Base-by-base conservation (phyloP, 2,888 invertebrate genomes). In the Mesorhabditis spiculigera region DNA sequence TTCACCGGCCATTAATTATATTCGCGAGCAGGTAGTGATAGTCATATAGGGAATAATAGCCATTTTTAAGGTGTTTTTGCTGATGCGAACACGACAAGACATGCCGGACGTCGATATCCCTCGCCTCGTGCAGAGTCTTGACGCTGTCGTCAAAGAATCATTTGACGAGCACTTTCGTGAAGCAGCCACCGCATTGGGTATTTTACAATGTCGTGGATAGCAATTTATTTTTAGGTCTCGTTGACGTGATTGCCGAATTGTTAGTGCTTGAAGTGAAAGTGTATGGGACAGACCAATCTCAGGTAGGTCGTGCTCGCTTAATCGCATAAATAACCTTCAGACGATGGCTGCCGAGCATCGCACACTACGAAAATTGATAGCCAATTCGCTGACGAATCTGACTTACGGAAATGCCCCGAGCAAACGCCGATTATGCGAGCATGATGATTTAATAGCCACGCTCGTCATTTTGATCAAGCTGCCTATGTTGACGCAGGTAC, bases 91-190 rank as follows among this genome's bases (percentile, higher is more conserved):
- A 5, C 71, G 70, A 4, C 41, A 65, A 0, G 45, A 63, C 5
- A 73, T 72, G 6, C 64, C 72, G 4, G 63, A 65, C 5, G 71
- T 76, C 3, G 76, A 78, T 67, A 73, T 73, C 68, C 70, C 70
- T 63, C 68, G 75, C 6, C 68, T 78, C 4, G 70, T 71, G 5
- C 65, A 70, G 13, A 73, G 71, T 5, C 62, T 80, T 2, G 68
- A 70, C 28, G 67, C 94, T 68, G 88, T 97, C 66, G 96, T 97
- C 94, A 95, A 95, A 86, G 89, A 95, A 41, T 96, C 96, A 0
- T 97, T 96, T 87, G 96, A 97, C 86, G 96, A 96, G 86, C 94
- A 95, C 78, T 95, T 96, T 86, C 90, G 97, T n/a, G 93, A 94
- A 87, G 94, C 95, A 1, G 96, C 97, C 89, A 95, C 95, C 86